A percentile compares a stretch with the other conserved stretches of the same genome.
phyloP scores from a whole-genome alignment of 1,140 invertebrate genomes.

The Drosophila baimaii region DNA sequence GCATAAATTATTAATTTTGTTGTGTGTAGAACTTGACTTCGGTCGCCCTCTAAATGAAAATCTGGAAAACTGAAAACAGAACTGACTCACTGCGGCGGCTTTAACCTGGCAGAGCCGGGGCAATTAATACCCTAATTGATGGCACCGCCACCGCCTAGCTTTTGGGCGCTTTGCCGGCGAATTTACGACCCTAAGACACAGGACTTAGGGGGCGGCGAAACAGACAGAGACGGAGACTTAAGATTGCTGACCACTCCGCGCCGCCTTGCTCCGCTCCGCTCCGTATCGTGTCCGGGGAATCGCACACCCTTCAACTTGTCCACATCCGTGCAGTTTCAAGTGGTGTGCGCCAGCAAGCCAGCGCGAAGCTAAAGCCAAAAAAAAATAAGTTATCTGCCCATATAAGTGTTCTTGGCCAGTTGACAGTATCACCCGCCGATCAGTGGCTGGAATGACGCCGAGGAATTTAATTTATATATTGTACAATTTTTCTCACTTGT shows the following conservation, averaged over 20 bases:
- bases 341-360: slow-evolving; percentile 41
- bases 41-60: background rate
- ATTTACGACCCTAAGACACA: slow-evolving; percentile 70
- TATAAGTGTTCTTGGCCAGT: slow-evolving; percentile 64
- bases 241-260: slow-evolving; percentile 58
- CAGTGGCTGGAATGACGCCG: slow-evolving; percentile 58
- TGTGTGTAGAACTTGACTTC: background rate
- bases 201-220: slow-evolving; percentile 69
- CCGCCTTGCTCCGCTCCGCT: slow-evolving; percentile 2
- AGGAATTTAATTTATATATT: slow-evolving; percentile 76
- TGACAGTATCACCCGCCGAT: slow-evolving; percentile 75
- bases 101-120: slow-evolving; percentile 29
- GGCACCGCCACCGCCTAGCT: slow-evolving; percentile 65
- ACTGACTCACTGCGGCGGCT: slow-evolving; percentile 24
- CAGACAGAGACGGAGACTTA: slow-evolving; percentile 43
- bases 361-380: slow-evolving; percentile 1
- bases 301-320: slow-evolving; percentile 55
- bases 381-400: slow-evolving; percentile 53
- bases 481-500: slow-evolving; percentile 29
- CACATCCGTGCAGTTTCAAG: slow-evolving; percentile 31
- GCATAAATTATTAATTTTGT: background rate
- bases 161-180: slow-evolving; percentile 47
- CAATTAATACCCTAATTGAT: slow-evolving; percentile 76
- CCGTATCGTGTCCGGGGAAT: slow-evolving; percentile 51
- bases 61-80: background rate